Conservation (phyloP, 2,888 invertebrate genomes). For the Slavum lentiscoides region DNA sequence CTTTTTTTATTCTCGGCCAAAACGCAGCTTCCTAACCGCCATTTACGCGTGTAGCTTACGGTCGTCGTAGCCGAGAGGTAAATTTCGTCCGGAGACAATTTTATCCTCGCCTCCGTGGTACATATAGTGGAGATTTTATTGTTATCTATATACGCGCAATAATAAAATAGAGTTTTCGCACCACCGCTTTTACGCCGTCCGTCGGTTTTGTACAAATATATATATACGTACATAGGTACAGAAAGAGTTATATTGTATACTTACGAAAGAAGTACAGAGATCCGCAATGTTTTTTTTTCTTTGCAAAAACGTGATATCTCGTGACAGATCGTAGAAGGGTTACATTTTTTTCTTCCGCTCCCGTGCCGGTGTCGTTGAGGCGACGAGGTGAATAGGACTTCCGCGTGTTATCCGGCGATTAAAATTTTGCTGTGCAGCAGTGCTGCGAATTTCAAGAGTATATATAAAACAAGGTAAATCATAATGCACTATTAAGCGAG, state of each 20-base stretch:
- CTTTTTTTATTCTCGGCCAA: not conserved
- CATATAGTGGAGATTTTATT: not conserved
- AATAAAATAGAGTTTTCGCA: not conserved
- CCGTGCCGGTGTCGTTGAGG: not conserved
- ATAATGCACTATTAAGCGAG: no score
- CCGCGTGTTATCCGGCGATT: no score
- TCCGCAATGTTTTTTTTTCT: not conserved
- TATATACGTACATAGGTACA: not conserved
- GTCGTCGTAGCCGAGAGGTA: not conserved
- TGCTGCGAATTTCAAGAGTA: no score
- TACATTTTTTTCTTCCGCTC: no score
- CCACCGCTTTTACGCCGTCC: not conserved
- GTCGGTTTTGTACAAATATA: not conserved
- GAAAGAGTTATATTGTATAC: conserved; percentile 6
- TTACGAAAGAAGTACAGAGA: not conserved
- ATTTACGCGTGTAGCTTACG: not conserved
- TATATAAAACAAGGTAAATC: no score
- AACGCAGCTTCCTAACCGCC: not conserved
- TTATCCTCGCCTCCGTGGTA: not conserved
- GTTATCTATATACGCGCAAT: not conserved
- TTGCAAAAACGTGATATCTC: not conserved
- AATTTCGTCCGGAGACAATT: not conserved
- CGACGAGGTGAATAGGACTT: not conserved
- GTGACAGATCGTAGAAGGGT: no score
- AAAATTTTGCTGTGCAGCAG: no score